Evolutionary conservation across 2,888 invertebrate genomes (phyloP), one percentile per base, ranked within the genome.

Genomic region (Atethmia centrago): DNA sequence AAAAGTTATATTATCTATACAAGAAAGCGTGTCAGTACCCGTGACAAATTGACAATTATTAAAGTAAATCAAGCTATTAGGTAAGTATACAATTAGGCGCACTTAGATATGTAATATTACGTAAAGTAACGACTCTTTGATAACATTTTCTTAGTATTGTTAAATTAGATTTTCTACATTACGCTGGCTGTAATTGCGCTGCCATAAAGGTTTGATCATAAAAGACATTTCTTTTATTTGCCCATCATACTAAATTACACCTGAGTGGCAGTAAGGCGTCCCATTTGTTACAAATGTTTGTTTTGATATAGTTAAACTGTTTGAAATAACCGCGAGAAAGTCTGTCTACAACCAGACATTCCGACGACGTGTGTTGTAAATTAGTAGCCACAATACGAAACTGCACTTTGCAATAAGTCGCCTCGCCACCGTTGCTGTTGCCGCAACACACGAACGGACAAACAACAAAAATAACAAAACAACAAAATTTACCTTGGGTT

Each of bases 351-450:
- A 89, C 90, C 91, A 91, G 91, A 88, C 90, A 88, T 80, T 81
- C 89, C 85, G 86, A 79, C 88, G 86, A 88, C 87, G 92, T 91
- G 86, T 95, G 93, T 94, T 93, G 95, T 91, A 94, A 95, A 94
- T 94, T 90, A 90, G 91, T 89, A 90, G 89, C 88, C 88, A 90
- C 91, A 88, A 89, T 89, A 92, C 89, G 90, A 92, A 92, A 93
- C 91, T 91, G 93, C 93, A 92, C 90, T 87, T 91, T 92, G 93
- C 92, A 92, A 92, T 88, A 89, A 87, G 82, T 91, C 89, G 89
- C 89, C 88, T 90, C 89, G 88, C 87, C 88, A 89, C 83, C 79
- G 88, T 89, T 90, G 89, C 85, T 86, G 88, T 88, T 90, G 90
- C 86, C 84, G 88, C 90, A 92, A 90, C 85, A 87, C 79, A 84